Evolutionary conservation across 1,140 invertebrate species (phyloP).

Genomic region (Globodera rostochiensis): DNA sequence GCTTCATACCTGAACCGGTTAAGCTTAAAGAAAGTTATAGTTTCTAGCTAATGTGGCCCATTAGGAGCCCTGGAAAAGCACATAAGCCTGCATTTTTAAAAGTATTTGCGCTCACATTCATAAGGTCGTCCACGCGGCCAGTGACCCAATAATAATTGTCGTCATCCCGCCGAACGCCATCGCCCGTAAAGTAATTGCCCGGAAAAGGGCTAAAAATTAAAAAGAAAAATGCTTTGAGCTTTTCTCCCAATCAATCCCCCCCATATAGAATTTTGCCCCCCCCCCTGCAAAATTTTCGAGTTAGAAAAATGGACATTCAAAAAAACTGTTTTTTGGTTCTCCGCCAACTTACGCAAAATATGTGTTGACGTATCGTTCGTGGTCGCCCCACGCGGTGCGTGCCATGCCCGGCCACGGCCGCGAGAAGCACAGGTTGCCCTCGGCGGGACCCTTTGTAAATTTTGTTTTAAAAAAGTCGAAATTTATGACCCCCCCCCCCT

Average conservation of each 20-base stretch:
- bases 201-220: slow-evolving; percentile 73
- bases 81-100: too few species aligned
- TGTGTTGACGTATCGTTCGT: slow-evolving; percentile 86
- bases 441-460: slow-evolving; percentile 70
- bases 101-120: slow-evolving; percentile 72
- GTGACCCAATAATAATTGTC: slow-evolving; percentile 92
- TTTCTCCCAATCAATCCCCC: not conserved
- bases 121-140: slow-evolving; percentile 93
- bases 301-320: not conserved
- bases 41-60: too few species aligned
- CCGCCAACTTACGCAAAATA: slow-evolving; percentile 78
- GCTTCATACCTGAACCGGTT: too few species aligned
- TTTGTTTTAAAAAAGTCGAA: not conserved
- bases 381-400: slow-evolving; percentile 87
- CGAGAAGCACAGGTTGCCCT: slow-evolving; percentile 56
- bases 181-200: slow-evolving; percentile 94
- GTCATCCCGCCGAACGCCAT: slow-evolving; percentile 85
- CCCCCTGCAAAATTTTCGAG: too few species aligned
- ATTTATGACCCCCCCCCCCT: not conserved
- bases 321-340: not conserved
- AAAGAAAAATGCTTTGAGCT: not conserved
- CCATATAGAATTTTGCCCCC: too few species aligned
- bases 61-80: too few species aligned
- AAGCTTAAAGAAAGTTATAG: too few species aligned
- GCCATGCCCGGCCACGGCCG: slow-evolving; percentile 94